Conservation (phyloP, 1,140 invertebrate genomes). For the Heliconius hermathena region DNA sequence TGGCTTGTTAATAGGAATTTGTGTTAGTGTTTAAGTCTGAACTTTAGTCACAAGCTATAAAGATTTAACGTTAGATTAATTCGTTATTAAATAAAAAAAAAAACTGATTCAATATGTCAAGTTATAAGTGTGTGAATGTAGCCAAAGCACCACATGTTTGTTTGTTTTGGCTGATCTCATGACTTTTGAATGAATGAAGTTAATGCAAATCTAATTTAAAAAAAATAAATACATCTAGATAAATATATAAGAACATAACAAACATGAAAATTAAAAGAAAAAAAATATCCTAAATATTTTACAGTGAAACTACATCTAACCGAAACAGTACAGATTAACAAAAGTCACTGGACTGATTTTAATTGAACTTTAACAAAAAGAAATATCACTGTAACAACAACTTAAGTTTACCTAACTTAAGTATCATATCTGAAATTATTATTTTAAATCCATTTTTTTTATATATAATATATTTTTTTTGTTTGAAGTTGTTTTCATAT, state of each 20-base stretch:
- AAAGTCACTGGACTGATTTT: background rate
- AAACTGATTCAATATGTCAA: constrained; percentile 20
- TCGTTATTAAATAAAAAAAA: background rate
- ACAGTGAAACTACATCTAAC: constrained; percentile 13
- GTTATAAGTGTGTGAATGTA: constrained; percentile 15
- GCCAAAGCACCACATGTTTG: constrained; percentile 14
- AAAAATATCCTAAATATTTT: constrained; percentile 7
- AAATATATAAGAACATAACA: constrained; percentile 10
- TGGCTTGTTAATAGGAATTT: constrained; percentile 77
- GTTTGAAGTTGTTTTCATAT: background rate
- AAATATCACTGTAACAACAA: background rate
- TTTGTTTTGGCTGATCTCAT: constrained; percentile 17
- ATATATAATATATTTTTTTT: background rate
- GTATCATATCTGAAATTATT: background rate
- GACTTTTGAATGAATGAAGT: constrained; percentile 10
- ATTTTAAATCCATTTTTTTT: background rate
- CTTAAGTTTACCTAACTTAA: background rate
- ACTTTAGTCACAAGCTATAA: constrained; percentile 23
- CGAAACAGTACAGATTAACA: background rate
- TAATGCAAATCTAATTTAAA: background rate
- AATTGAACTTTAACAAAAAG: background rate
- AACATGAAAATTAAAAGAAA: background rate
- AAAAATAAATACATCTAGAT: background rate
- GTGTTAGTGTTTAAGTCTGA: constrained; percentile 55
- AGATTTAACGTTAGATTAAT: constrained; percentile 3